These are phyloP conservation scores for Atlantisia rogersi DNA, from an alignment of 2,113 vertebrate genomes.

Conservation along the genomic window DNA sequence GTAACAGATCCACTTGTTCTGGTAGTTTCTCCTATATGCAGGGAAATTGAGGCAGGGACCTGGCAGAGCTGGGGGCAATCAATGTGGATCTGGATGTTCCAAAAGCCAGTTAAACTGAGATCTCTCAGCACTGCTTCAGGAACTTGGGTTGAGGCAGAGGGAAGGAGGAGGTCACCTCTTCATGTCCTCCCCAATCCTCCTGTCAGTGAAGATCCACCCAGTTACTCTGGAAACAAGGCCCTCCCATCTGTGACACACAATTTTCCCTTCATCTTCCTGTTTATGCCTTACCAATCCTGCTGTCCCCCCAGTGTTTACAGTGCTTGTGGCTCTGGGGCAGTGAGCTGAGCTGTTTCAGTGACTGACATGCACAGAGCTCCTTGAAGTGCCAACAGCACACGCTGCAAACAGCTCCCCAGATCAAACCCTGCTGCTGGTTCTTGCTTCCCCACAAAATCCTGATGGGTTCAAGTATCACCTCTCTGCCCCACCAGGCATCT, in stretches of 20 bases:
- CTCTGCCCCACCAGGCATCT: not conserved
- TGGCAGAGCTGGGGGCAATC: not conserved
- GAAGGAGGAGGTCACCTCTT: not conserved
- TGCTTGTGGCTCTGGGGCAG: not conserved
- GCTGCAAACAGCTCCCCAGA: not conserved
- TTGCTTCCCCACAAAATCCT: not conserved
- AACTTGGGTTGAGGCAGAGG: not conserved
- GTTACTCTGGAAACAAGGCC: constrained; percentile 13
- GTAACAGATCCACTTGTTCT: not conserved
- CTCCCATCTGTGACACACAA: not conserved
- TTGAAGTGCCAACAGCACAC: rapidly evolving
- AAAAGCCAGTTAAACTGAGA: not conserved
- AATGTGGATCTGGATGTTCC: not conserved
- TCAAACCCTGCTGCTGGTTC: not conserved
- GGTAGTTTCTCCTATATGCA: not conserved
- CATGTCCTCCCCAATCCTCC: not conserved
- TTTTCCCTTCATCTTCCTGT: not conserved
- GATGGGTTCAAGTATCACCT: not conserved
- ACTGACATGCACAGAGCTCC: not conserved
- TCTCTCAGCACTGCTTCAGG: not conserved
- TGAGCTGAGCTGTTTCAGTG: rapidly evolving
- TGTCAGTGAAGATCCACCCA: not conserved
- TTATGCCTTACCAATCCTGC: not conserved
- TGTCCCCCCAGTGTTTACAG: not conserved
- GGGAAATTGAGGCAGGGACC: not conserved